These are phyloP conservation scores for Melipona beecheii DNA, from an alignment of 2,888 invertebrate genomes.

Conservation along the genomic window DNA sequence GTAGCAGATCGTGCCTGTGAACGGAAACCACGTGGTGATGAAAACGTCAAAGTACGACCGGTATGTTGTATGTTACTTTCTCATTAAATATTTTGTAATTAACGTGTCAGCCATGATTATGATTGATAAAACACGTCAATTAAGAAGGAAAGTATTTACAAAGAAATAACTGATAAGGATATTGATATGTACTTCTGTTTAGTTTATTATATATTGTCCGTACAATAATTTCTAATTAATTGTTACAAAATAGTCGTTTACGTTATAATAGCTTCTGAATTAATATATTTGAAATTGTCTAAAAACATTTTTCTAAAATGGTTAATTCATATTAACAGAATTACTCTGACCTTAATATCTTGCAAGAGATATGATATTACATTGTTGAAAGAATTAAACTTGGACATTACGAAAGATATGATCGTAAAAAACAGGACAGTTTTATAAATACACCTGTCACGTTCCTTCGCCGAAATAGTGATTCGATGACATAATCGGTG, in stretches of 20 bases:
- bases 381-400: conserved; percentile 5
- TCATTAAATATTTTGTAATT: not conserved
- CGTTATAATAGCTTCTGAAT: not conserved
- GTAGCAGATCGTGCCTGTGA: conserved; percentile 45
- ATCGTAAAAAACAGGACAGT: conserved; percentile 16
- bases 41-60: conserved; percentile 61
- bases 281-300: not conserved
- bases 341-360: not conserved
- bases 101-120: not conserved
- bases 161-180: not conserved
- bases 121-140: not conserved
- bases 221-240: not conserved
- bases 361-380: not conserved
- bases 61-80: not conserved
- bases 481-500: conserved; percentile 40
- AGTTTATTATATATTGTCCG: not conserved
- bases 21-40: conserved; percentile 69
- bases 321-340: not conserved
- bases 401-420: conserved; percentile 12
- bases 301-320: not conserved
- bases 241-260: not conserved
- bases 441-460: conserved; percentile 48
- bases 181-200: not conserved
- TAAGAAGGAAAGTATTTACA: not conserved
- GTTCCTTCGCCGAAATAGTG: conserved; percentile 35